Percentiles rank a stretch among this genome's conserved stretches.
Evolutionary conservation across 2,888 invertebrate genomes (phyloP).

Genomic region (Ashinkailepas kermadecensis): DNA sequence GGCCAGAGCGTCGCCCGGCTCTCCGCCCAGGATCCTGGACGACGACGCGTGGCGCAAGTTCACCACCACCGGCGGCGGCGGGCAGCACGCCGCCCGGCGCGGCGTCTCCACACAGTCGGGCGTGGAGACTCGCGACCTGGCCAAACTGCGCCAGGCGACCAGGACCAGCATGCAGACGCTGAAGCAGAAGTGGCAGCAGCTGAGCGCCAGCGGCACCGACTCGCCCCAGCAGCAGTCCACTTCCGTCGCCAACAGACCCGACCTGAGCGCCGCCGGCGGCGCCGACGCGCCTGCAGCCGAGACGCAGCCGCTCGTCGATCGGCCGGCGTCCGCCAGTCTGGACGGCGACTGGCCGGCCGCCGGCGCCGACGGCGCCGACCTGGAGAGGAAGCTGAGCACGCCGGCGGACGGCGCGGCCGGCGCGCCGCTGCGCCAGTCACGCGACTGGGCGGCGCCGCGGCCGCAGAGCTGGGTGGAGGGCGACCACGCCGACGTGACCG

Average conservation of each 20-base stretch:
- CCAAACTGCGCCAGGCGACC: neutral
- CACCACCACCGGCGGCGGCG: too few relatives aligned
- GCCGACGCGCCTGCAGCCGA: slow-evolving; percentile 25
- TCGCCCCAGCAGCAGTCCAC: neutral
- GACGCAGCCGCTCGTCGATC: neutral
- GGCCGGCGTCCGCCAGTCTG: neutral
- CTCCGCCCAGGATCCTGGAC: neutral
- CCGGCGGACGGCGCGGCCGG: neutral
- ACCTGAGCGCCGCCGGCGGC: slow-evolving; percentile 24
- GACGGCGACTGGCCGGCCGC: neutral
- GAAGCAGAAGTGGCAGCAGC: slow-evolving; percentile 41
- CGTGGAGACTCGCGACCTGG: slow-evolving; percentile 30
- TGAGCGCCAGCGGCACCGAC: slow-evolving; percentile 27
- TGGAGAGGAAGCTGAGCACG: neutral
- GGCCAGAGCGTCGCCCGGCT: neutral
- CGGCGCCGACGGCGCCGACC: neutral
- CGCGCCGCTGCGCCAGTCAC: neutral
- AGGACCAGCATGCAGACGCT: slow-evolving; percentile 39
- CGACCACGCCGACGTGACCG: slow-evolving; percentile 28
- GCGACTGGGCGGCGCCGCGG: slow-evolving; percentile 30
- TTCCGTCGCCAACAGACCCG: too few relatives aligned
- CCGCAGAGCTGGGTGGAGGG: slow-evolving; percentile 35
- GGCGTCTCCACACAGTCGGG: neutral
- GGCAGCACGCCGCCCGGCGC: too few relatives aligned
- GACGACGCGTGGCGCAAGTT: slow-evolving; percentile 3